Evolutionary conservation across 2,797 vertebrate genomes (phyloP), one percentile per base, ranked within the genome.

Genomic region (Xenopus petersii): DNA sequence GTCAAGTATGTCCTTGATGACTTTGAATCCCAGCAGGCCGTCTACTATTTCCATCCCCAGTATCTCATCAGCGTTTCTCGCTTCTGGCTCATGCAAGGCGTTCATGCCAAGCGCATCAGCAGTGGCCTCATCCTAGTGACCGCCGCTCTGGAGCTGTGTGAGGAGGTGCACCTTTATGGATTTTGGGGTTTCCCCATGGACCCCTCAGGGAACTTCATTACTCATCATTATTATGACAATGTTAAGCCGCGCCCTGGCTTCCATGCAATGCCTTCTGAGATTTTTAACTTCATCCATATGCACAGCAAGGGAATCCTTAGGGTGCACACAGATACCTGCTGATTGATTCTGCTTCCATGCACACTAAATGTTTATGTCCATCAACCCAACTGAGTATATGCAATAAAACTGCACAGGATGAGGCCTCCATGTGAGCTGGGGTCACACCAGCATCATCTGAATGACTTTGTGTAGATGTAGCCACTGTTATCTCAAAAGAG

Each of bases 131-230:
- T 99, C 89, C 90, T 99, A 16, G 97, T 92, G 73, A 98, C 96
- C 0, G 96, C 97, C 0, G 98, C 98, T 66, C 85, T 99, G 69
- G 98, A 99, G 86, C 90, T 99, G 81, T 99, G 98, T 0, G 91
- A 98, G 80, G 96, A 99, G 84, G 98, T 99, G 70, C 95, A 98
- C 85, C 94, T 99, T 73, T 99, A 98, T 0, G 98, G 98, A 65
- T 99, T 99, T 87, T 99, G 98, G 98, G 95, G 94, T 0, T 99
- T 99, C 80, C 95, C 96, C 82, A 97, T 98, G 96, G 96, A 97
- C 89, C 96, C 96, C 77, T 92, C 94, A 0, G 96, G 98, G 75
- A 90, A 95, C 85, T 96, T 94, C 85, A 95, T 98, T 84, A 98
- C 96, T 5, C 98, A 99, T 82, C 97, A 99, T 78, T 99, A 99